Evolutionary conservation across 1,140 invertebrate species (phyloP).

Genomic region (Drosophila kikkawai): DNA sequence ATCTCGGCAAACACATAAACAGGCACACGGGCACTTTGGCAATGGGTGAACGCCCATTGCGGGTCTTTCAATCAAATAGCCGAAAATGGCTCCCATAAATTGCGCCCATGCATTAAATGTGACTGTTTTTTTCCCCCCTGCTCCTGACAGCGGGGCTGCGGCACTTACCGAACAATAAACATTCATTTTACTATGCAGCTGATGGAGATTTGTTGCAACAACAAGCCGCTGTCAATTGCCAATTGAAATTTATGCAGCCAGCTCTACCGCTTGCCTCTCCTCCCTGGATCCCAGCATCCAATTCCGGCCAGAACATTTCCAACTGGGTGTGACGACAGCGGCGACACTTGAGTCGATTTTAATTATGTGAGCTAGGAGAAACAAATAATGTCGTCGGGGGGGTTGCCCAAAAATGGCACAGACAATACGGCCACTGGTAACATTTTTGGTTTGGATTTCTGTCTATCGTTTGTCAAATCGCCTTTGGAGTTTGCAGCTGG

Average conservation of each 20-base stretch:
- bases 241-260: slow-evolving; percentile 72
- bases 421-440: slow-evolving; percentile 44
- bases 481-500: slow-evolving; percentile 54
- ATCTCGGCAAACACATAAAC: slow-evolving; percentile 39
- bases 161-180: slow-evolving; percentile 83
- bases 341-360: slow-evolving; percentile 80
- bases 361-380: slow-evolving; percentile 71
- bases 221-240: slow-evolving; percentile 66
- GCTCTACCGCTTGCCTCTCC: not conserved
- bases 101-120: slow-evolving; percentile 73
- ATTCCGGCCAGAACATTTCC: slow-evolving; percentile 43
- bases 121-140: slow-evolving; percentile 25
- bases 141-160: slow-evolving; percentile 38
- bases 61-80: slow-evolving; percentile 74
- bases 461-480: slow-evolving; percentile 68
- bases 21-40: slow-evolving; percentile 41
- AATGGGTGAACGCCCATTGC: slow-evolving; percentile 72
- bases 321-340: slow-evolving; percentile 75
- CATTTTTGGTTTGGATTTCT: slow-evolving; percentile 13
- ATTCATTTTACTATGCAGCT: slow-evolving; percentile 75
- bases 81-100: slow-evolving; percentile 78
- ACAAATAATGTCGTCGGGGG: slow-evolving; percentile 75
- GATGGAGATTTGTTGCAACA: slow-evolving; percentile 79
- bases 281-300: not conserved
- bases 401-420: slow-evolving; percentile 76